Evolutionary conservation across 2,888 invertebrate genomes (phyloP), one percentile per base, ranked within the genome.

Genomic region (Hylaea fasciaria): DNA sequence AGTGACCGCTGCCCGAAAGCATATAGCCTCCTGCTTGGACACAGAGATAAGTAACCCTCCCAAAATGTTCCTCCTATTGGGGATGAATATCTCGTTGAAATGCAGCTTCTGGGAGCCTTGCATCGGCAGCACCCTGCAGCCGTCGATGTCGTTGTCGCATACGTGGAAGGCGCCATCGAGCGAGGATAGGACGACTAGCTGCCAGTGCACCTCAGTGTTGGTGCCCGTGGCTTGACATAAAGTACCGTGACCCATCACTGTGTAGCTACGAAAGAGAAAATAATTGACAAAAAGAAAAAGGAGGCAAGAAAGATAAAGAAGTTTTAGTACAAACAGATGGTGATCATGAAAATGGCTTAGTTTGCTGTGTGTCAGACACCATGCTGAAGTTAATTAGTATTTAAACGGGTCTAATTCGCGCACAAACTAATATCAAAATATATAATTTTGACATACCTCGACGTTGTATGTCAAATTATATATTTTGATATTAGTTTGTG

Each of bases 11-110:
- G 80, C 87, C 44, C 89, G 77, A 22, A 92, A 91, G 48, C 85
- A 82, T 5, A 90, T 73, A 1, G 81, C 74, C 13, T 89, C 89
- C 16, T 81, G 76, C 47, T 81, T 86, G 0, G 69, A 68, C 29
- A 90, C 86, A 0, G 78, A 66, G 0, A 92, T 70, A 32, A 83
- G 79, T 0, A 92, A 74, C 0, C 87, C 89, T 9, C 91, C 89
- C 5, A 91, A 66, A n/a, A 91, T 89, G 41, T 90, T 85, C 28
- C 85, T 82, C 54, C 86, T 77, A 46, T 92, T 92, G 0, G 92
- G 91, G 43, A 91, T 66, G 54, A 83, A 92, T 0, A 91, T 82
- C 59, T 91, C 90, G 2, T 88, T 87, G 1, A 89, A 51, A 43
- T 84, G 87, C 22, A 89, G 39, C 62, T 91, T 92, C 0, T 48